Percentiles rank a stretch among this genome's conserved stretches.
Conservation (phyloP, 2,113 vertebrate genomes). For the Carassius auratus region DNA sequence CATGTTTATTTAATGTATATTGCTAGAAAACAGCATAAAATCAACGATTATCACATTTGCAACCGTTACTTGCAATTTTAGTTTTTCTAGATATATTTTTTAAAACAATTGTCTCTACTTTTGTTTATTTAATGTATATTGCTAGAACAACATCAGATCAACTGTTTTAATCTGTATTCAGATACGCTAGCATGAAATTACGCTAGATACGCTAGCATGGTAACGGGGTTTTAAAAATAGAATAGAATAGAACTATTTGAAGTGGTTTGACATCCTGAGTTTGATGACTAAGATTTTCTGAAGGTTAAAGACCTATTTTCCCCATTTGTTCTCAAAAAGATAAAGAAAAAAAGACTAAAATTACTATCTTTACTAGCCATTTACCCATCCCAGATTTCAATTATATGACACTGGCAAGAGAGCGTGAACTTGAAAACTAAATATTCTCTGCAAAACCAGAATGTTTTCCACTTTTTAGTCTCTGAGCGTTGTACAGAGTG, state of each 20-base stretch:
- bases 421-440: neutral
- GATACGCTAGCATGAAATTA: neutral
- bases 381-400: neutral
- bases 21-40: neutral
- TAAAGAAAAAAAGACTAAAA: neutral
- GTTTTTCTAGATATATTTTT: too few relatives aligned
- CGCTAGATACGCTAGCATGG: neutral
- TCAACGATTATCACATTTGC: neutral
- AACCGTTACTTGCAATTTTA: neutral
- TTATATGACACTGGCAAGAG: neutral
- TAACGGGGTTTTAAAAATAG: neutral
- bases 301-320: neutral
- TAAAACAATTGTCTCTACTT: neutral
- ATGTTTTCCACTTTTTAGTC: neutral
- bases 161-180: neutral
- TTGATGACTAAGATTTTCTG: neutral
- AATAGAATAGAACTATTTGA: neutral
- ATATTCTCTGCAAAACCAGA: slow-evolving; percentile 3
- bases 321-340: neutral
- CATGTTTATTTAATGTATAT: neutral
- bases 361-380: neutral
- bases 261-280: neutral
- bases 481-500: neutral
- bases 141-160: neutral
- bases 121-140: neutral